Base-by-base conservation (phyloP, 2,797 vertebrate species). In the Oreochromis mossambicus region DNA sequence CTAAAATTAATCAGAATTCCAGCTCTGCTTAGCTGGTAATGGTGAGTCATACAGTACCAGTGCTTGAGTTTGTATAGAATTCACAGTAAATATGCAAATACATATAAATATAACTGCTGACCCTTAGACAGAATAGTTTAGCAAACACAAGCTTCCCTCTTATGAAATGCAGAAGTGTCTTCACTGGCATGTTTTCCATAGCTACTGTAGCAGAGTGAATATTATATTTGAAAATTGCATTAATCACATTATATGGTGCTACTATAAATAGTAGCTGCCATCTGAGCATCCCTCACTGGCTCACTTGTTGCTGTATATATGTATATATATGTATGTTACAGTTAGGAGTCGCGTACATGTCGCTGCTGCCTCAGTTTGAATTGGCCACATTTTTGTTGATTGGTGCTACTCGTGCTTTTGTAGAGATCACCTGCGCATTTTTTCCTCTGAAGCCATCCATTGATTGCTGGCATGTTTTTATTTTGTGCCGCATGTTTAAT, bases 21-120 rank as follows among this genome's bases (percentile, higher is more conserved):
- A 66, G 7, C 19, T 38, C 11, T 66, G 61, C 19, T 66, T 66
- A 21, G 19, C 1, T 21, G 19, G 61, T 8, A 63, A 36, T 63
- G 32, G 6, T 36, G 2, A 61, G 32, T 36, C 56, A 61, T 61
- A 12, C 56, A 0, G 36, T 9, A 9, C 36, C 36, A 36, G 56
- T 36, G 29, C 3, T 61, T 0, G 9, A 34, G 56, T 12, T 34
- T 2, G 6, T 3, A 7, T 34, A n/a, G 36, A 34, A 0, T 34
- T 36, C 58, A 61, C 32, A 12, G 17, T 61, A 61, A 61, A 61
- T 61, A 61, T 61, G 58, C 19, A n/a, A 61, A 61, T 61, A 17
- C 32, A 36, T 61, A 61, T 7, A 36, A 36, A 61, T 34, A 61
- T 34, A 34, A 34, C 15, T 61, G 56, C 29, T 61, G 29, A 61